These are phyloP conservation scores for Chirona hameri DNA, from an alignment of 2,888 invertebrate genomes.

Conservation along the genomic window DNA sequence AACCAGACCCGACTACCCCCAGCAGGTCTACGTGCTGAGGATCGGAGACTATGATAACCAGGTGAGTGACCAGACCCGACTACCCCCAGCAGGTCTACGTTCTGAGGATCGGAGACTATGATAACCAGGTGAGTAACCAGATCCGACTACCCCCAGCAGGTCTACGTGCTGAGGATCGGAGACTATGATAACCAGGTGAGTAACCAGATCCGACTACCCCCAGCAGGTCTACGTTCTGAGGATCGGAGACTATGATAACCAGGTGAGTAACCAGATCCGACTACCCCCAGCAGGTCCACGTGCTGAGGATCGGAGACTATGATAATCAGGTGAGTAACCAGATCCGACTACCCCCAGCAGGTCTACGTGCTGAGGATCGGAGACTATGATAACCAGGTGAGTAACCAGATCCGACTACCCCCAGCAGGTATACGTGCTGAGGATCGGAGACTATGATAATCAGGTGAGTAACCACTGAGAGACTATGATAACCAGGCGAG, in stretches of 20 bases:
- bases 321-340: background rate
- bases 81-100: background rate
- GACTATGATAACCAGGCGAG: background rate
- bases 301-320: background rate
- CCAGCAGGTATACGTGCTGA: background rate
- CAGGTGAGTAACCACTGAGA: background rate
- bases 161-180: background rate
- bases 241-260: slow-evolving; percentile 69
- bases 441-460: background rate
- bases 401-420: background rate
- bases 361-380: background rate
- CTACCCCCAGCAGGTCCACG: slow-evolving; percentile 42
- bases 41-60: background rate
- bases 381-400: background rate
- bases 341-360: background rate
- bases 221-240: slow-evolving; percentile 65
- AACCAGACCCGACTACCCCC: background rate
- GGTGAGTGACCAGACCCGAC: background rate
- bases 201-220: slow-evolving; percentile 55
- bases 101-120: background rate
- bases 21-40: slow-evolving; percentile 43
- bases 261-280: slow-evolving; percentile 48
- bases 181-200: background rate
- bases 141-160: background rate
- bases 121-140: background rate